phyloP scores from a whole-genome alignment of 2,888 invertebrate species.

The Craniophora ligustri region DNA sequence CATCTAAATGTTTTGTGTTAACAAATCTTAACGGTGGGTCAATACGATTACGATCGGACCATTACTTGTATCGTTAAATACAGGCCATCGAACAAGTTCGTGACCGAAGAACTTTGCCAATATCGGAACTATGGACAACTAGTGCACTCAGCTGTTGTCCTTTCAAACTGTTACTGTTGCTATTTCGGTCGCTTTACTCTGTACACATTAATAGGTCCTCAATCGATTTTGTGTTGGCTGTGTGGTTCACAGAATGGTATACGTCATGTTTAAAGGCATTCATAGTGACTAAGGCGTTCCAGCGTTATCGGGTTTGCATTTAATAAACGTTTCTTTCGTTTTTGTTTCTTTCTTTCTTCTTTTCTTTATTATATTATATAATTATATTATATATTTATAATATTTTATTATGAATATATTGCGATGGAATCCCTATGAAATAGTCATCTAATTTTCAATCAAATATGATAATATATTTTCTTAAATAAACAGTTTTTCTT shows the following conservation, averaged over 20 bases:
- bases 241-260: not conserved
- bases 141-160: constrained; percentile 69
- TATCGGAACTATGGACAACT: constrained; percentile 66
- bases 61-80: constrained; percentile 55
- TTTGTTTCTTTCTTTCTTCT: too few species aligned
- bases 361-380: too few species aligned
- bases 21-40: constrained; percentile 20
- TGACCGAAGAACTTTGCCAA: constrained; percentile 70
- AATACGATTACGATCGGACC: constrained; percentile 27
- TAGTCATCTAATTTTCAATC: too few species aligned
- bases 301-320: too few species aligned
- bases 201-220: not conserved
- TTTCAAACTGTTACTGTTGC: constrained; percentile 64
- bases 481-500: too few species aligned
- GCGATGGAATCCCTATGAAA: too few species aligned
- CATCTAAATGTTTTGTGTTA: constrained; percentile 7
- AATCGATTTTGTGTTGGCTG: not conserved
- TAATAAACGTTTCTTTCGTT: not conserved
- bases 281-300: not conserved
- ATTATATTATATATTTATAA: too few species aligned
- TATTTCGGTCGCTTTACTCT: constrained; percentile 31
- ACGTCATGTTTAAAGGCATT: not conserved
- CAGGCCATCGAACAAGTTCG: constrained; percentile 59
- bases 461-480: too few species aligned
- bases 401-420: too few species aligned